These are phyloP conservation scores for Brachionus paranguensis DNA, from an alignment of 1,140 invertebrate genomes.

Conservation along the genomic window DNA sequence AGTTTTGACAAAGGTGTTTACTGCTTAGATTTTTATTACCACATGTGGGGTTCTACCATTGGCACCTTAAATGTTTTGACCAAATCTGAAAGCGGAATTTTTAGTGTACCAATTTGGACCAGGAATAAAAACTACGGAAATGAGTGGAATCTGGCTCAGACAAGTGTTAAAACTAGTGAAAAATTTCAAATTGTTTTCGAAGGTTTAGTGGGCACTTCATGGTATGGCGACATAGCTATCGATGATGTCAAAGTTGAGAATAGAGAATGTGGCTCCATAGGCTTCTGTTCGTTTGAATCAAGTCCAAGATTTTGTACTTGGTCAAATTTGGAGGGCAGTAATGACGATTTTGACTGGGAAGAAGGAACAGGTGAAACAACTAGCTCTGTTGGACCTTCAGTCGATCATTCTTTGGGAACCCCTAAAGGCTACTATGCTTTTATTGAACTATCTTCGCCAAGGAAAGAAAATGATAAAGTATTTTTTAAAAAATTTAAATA, in stretches of 20 bases:
- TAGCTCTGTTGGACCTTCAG: conserved; percentile 52
- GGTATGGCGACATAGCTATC: conserved; percentile 44
- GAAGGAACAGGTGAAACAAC: conserved; percentile 43
- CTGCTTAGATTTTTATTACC: conserved; percentile 39
- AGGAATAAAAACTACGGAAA: conserved; percentile 12
- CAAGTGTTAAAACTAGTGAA: conserved; percentile 41
- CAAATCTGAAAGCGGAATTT: background rate
- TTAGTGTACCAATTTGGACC: conserved; percentile 4
- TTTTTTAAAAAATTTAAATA: background rate
- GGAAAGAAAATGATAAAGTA: conserved; percentile 37
- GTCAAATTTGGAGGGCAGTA: conserved; percentile 37
- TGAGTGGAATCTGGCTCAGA: conserved; percentile 41
- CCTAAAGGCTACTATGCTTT: conserved; percentile 50
- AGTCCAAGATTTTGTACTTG: conserved; percentile 59
- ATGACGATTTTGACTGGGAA: conserved; percentile 50
- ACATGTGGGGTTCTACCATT: conserved; percentile 49
- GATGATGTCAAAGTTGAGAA: conserved; percentile 33
- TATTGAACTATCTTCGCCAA: conserved; percentile 42
- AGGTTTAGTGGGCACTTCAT: conserved; percentile 44
- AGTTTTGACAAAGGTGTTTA: background rate
- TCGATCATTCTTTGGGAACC: conserved; percentile 60
- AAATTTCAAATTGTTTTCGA: conserved; percentile 38
- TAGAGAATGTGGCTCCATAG: background rate
- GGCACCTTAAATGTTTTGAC: conserved; percentile 14
- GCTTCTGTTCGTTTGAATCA: conserved; percentile 47